Evolutionary conservation across 92 coral and sea anemone species (phyloP).

Genomic region (Actinernus sp.): DNA sequence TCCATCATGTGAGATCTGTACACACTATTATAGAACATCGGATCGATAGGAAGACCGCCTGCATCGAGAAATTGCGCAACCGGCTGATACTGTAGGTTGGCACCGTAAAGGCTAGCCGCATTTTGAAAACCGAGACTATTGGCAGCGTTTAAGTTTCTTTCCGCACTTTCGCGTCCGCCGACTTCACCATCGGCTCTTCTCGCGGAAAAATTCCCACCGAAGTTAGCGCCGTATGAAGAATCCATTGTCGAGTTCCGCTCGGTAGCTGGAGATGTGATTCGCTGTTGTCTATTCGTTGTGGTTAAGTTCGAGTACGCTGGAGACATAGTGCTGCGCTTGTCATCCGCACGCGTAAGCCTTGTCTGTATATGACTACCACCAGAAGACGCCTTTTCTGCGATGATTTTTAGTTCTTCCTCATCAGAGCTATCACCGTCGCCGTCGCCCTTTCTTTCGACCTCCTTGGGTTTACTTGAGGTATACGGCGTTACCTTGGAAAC

Average conservation of each 20-base stretch:
- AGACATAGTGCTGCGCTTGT: conserved; percentile 20
- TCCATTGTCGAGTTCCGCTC: background rate
- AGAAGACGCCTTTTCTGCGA: conserved; percentile 19
- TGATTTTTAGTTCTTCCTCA: conserved; percentile 41
- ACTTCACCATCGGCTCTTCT: conserved; percentile 15
- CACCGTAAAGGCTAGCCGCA: conserved; percentile 1
- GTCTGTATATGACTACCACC: background rate
- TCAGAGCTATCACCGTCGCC: conserved; percentile 41
- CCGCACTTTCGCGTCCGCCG: conserved; percentile 20
- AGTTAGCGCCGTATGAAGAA: conserved; percentile 14
- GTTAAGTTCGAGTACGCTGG: conserved; percentile 4
- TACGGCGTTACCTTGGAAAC: background rate
- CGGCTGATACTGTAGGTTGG: background rate
- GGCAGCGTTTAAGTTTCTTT: conserved; percentile 11
- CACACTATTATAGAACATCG: conserved; percentile 39
- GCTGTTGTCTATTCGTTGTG: conserved; percentile 8
- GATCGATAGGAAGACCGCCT: conserved; percentile 35
- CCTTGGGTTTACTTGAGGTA: background rate
- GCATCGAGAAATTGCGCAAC: conserved; percentile 23
- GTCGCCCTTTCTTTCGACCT: too few species aligned
- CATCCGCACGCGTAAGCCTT: conserved; percentile 4
- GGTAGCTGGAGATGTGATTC: conserved; percentile 24
- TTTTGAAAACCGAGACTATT: background rate
- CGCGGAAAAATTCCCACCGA: conserved; percentile 13
- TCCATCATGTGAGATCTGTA: conserved; percentile 67